Conservation (phyloP, 2,113 vertebrate species). For the Saccopteryx leptura region DNA sequence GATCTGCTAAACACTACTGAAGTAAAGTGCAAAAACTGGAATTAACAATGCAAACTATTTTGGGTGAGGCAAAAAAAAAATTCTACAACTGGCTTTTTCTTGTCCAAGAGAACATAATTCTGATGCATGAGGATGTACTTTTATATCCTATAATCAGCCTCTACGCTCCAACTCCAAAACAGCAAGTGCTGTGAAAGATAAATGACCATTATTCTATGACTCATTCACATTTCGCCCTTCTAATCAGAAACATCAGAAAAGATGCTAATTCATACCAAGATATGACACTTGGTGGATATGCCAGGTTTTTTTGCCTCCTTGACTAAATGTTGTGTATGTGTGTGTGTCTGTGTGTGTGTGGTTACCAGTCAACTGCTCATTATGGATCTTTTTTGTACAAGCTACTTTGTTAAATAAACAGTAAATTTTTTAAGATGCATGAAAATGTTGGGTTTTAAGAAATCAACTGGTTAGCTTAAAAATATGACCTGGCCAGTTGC, state of each 20-base stretch:
- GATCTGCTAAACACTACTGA: not conserved
- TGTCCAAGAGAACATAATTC: not conserved
- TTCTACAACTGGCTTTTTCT: not conserved
- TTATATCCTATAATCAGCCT: not conserved
- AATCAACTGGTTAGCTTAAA: not conserved
- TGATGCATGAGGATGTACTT: not conserved
- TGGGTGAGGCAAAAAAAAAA: not conserved
- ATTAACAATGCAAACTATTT: not conserved
- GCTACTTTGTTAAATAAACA: not conserved
- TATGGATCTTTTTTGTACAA: not conserved
- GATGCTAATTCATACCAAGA: conserved; percentile 37
- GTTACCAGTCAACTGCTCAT: not conserved
- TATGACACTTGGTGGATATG: not conserved
- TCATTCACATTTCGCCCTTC: conserved; percentile 9
- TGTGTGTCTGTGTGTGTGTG: too few relatives aligned
- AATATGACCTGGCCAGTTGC: too few relatives aligned
- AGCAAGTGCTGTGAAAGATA: not conserved
- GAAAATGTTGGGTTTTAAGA: not conserved
- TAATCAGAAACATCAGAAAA: conserved; percentile 50
- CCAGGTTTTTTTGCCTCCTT: not conserved
- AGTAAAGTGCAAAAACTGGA: not conserved
- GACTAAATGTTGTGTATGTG: not conserved
- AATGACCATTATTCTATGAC: not conserved
- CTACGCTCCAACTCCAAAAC: not conserved
- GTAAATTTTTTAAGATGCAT: not conserved